Conservation (phyloP, 2,888 invertebrate genomes). For the Eristalis arbustorum region DNA sequence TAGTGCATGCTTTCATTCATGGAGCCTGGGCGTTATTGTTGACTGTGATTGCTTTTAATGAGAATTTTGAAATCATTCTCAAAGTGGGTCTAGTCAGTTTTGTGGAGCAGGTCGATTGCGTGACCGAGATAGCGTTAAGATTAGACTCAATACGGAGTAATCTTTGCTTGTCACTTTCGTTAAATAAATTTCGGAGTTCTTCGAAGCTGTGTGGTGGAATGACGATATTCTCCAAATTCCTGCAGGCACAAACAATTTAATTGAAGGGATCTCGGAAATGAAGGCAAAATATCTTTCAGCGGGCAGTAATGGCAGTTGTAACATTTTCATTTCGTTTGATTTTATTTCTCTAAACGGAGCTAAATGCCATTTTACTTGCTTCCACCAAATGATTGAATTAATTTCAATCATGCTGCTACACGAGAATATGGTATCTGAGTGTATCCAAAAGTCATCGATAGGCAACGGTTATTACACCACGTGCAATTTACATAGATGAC, state of each 20-base stretch:
- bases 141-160: constrained; percentile 29
- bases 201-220: neutral
- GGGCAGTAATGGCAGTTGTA: neutral
- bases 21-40: constrained; percentile 26
- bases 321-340: neutral
- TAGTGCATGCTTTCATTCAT: constrained; percentile 63
- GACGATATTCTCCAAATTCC: neutral
- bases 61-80: constrained; percentile 48
- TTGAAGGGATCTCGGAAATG: neutral
- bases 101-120: constrained; percentile 60
- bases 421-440: no score
- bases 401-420: neutral
- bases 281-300: neutral
- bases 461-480: no score
- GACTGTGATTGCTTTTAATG: constrained; percentile 62
- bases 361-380: no score
- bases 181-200: neutral
- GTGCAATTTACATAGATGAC: no score
- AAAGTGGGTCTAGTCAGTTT: constrained; percentile 32
- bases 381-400: neutral
- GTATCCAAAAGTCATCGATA: no score
- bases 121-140: constrained; percentile 54
- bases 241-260: neutral
- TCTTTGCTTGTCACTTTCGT: constrained; percentile 40
- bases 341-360: neutral